Evolutionary conservation across 2,797 vertebrate species (phyloP).

Genomic region (Myotis pilosus): DNA sequence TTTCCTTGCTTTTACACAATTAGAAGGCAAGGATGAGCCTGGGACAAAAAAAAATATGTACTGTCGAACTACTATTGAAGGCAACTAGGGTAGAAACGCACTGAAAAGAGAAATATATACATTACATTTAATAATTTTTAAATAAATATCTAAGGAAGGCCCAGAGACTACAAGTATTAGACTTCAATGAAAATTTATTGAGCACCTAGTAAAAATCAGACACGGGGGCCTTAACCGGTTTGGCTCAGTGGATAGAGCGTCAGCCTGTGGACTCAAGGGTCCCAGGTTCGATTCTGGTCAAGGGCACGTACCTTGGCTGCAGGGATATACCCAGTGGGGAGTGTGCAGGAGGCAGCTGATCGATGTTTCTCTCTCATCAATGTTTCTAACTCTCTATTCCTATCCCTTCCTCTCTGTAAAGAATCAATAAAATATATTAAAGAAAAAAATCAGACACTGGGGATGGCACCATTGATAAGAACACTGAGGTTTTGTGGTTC

Average conservation of each 20-base stretch:
- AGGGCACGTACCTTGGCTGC: too few relatives aligned
- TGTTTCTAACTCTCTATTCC: too few relatives aligned
- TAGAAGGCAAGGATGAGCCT: not conserved
- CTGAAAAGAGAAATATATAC: not conserved
- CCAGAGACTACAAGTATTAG: not conserved
- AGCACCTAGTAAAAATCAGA: not conserved
- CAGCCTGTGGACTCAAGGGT: too few relatives aligned
- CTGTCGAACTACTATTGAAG: not conserved
- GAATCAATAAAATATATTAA: too few relatives aligned
- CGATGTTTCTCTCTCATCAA: too few relatives aligned
- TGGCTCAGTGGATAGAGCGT: too few relatives aligned
- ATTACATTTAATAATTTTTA: not conserved
- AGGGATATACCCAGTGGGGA: too few relatives aligned
- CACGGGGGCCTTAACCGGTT: too few relatives aligned
- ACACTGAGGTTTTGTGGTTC: not conserved
- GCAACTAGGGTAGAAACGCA: not conserved
- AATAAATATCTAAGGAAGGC: not conserved
- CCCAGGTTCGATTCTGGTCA: too few relatives aligned
- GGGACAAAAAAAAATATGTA: not conserved
- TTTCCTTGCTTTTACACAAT: not conserved
- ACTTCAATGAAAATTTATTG: not conserved
- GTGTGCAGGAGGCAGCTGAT: too few relatives aligned
- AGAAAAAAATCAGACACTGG: not conserved
- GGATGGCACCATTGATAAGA: not conserved
- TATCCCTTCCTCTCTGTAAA: too few relatives aligned